phyloP scores from a whole-genome alignment of 35 echinoderm and acorn worm species.

The Acanthaster planci region DNA sequence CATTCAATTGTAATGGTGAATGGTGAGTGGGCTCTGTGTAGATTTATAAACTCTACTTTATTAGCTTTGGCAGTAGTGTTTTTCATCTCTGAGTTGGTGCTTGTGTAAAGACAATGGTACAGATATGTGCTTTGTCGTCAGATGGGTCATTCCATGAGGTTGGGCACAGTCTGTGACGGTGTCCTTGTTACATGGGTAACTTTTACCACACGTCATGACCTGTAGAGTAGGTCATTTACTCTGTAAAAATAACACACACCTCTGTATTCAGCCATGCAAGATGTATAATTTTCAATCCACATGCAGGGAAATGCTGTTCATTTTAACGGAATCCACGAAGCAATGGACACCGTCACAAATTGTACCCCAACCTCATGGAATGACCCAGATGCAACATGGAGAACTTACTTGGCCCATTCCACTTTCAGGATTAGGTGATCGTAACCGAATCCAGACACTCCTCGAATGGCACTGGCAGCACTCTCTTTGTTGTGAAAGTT shows the following conservation, averaged over 20 bases:
- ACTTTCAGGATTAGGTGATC: conserved; percentile 98
- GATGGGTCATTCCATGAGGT: no score
- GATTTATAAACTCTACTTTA: not conserved
- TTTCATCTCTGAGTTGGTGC: not conserved
- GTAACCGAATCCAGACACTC: conserved; percentile 91
- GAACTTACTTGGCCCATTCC: conserved; percentile 99
- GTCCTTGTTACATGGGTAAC: no score
- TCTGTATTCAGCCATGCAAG: no score
- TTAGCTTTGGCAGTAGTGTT: not conserved
- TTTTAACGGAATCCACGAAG: no score
- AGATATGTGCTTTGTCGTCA: not conserved
- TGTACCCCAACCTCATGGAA: no score
- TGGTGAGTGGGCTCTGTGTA: not conserved
- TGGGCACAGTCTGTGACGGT: no score
- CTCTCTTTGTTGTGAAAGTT: conserved; percentile 77
- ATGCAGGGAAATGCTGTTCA: not conserved
- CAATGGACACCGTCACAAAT: no score
- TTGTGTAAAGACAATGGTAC: not conserved
- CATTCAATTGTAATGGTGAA: no score
- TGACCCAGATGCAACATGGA: no score
- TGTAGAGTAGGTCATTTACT: no score
- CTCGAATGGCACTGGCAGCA: conserved; percentile 73
- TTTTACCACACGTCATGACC: no score
- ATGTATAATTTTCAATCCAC: not conserved
- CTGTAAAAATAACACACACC: no score